A percentile compares a stretch with the other conserved stretches of the same genome.
These are phyloP conservation scores for Amphipyra tragopoginis DNA, from an alignment of 2,888 invertebrate species.

Conservation along the genomic window DNA sequence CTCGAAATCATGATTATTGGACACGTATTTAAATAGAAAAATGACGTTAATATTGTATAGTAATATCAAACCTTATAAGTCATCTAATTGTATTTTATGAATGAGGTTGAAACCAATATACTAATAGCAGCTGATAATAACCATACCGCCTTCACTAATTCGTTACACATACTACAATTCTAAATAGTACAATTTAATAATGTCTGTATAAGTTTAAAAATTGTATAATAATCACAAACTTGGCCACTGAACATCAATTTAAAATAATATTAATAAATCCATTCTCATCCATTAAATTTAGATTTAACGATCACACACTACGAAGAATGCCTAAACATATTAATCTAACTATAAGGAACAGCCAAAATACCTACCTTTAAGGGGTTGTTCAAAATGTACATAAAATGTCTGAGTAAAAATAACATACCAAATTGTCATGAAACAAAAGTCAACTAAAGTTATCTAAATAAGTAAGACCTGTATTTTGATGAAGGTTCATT, in stretches of 20 bases:
- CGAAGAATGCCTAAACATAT: slow-evolving; percentile 46
- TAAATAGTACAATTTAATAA: slow-evolving; percentile 83
- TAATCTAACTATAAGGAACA: slow-evolving; percentile 35
- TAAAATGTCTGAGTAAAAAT: no score
- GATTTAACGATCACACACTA: slow-evolving; percentile 52
- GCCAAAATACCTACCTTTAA: no score
- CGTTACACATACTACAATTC: slow-evolving; percentile 83
- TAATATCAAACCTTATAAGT: slow-evolving; percentile 84
- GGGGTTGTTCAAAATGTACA: no score
- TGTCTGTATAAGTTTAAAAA: slow-evolving; percentile 87
- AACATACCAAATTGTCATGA: slow-evolving; percentile 13
- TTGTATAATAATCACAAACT: slow-evolving; percentile 86
- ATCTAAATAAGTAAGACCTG: no score
- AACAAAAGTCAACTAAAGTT: no score
- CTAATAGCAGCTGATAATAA: slow-evolving; percentile 71
- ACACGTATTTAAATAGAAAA: slow-evolving; percentile 76
- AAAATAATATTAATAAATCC: slow-evolving; percentile 53
- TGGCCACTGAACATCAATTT: slow-evolving; percentile 81
- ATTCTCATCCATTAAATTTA: slow-evolving; percentile 60
- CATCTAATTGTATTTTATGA: slow-evolving; percentile 74
- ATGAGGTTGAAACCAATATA: slow-evolving; percentile 80
- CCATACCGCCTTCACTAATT: slow-evolving; percentile 74
- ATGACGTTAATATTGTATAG: slow-evolving; percentile 81
- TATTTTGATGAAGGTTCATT: slow-evolving; percentile 4
- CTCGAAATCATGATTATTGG: slow-evolving; percentile 80